These are phyloP conservation scores for Shargacucullia verbasci DNA, from an alignment of 2,888 invertebrate genomes.

Conservation along the genomic window DNA sequence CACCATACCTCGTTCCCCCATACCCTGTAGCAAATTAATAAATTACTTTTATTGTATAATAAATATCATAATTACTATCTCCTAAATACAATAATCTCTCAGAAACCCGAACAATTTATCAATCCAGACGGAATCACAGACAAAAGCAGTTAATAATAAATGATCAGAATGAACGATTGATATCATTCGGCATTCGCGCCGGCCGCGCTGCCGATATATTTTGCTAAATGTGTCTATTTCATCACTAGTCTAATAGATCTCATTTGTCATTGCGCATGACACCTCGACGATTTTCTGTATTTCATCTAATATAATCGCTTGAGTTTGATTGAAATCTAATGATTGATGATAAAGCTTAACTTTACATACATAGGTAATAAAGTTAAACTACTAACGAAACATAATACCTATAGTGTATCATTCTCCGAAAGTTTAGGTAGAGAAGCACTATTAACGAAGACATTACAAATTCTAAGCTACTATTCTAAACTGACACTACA, in stretches of 20 bases:
- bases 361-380: slow-evolving; percentile 11
- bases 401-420: too few relatives aligned
- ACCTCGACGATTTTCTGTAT: slow-evolving; percentile 34
- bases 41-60: too few relatives aligned
- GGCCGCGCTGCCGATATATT: slow-evolving; percentile 40
- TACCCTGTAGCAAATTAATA: too few relatives aligned
- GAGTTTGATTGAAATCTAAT: slow-evolving; percentile 20
- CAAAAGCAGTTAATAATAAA: slow-evolving; percentile 48
- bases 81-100: neutral
- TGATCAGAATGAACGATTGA: slow-evolving; percentile 40
- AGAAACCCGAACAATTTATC: slow-evolving; percentile 20
- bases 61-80: too few relatives aligned
- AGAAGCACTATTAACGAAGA: too few relatives aligned
- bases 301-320: slow-evolving; percentile 21
- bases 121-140: slow-evolving; percentile 33
- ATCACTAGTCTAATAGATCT: slow-evolving; percentile 45
- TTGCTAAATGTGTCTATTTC: slow-evolving; percentile 54
- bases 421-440: too few relatives aligned
- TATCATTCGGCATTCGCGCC: slow-evolving; percentile 30
- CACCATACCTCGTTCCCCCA: too few relatives aligned
- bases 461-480: too few relatives aligned
- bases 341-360: slow-evolving; percentile 33
- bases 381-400: too few relatives aligned
- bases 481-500: too few relatives aligned
- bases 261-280: slow-evolving; percentile 54